Conservation (phyloP, 2,888 invertebrate genomes). For the Epinotia ramella region DNA sequence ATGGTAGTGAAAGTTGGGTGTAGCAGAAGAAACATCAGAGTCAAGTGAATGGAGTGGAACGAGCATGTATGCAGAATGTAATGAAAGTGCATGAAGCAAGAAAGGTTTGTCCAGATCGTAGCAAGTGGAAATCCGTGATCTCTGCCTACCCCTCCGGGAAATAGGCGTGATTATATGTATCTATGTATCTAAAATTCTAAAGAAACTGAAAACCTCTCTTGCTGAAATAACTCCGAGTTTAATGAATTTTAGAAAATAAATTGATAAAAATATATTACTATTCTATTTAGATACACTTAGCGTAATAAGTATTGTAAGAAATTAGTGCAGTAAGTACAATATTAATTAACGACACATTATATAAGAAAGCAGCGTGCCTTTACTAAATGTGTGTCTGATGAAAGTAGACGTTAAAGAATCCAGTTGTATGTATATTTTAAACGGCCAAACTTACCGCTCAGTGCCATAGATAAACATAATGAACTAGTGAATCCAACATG, state of each 20-base stretch:
- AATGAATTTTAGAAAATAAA: neutral
- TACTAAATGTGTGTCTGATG: neutral
- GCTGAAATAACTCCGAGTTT: neutral
- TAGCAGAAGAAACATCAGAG: too few species aligned
- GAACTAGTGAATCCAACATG: neutral
- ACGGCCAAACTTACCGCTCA: neutral
- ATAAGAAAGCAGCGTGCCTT: conserved; percentile 24
- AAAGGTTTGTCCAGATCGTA: too few species aligned
- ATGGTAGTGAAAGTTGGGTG: too few species aligned
- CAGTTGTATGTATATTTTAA: neutral
- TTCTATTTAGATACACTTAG: neutral
- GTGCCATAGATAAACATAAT: conserved; percentile 2
- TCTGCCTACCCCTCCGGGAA: too few species aligned
- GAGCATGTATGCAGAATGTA: too few species aligned
- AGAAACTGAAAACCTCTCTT: neutral
- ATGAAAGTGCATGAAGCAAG: too few species aligned
- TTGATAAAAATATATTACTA: neutral
- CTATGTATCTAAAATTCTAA: too few species aligned
- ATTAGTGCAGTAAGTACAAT: neutral
- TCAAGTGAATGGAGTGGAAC: too few species aligned
- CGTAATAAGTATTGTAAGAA: neutral
- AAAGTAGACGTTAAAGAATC: neutral
- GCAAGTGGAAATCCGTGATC: too few species aligned
- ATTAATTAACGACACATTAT: neutral
- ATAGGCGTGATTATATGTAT: too few species aligned